Base-by-base conservation (phyloP, 2,797 vertebrate genomes). In the Pelobates cultripes region DNA sequence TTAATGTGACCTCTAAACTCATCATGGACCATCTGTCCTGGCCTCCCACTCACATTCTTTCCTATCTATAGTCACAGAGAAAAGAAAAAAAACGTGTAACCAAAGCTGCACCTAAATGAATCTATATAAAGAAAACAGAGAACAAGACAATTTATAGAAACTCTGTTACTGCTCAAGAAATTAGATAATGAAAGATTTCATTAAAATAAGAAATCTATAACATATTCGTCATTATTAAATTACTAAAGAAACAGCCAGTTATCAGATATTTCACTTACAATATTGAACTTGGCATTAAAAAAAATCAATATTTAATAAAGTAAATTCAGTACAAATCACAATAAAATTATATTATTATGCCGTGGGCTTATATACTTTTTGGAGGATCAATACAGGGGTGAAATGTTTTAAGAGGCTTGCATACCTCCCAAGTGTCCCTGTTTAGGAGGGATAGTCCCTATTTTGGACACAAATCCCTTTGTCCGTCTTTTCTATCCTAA, bases 11-110 rank as follows among this genome's bases (percentile, higher is more conserved):
- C 60, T 76, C 74, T 75, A 10, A 10, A 51, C 10, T 63, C 0
- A 42, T 74, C 61, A 76, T 76, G n/a, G 3, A 45, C 73, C 73
- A 75, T 75, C 73, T 76, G 74, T 63, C 73, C 28, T 5, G 17
- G 66, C 28, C 74, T 28, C 74, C 74, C 74, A 76, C 74, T 47
- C 74, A 76, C 55, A 66, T 76, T 76, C 14, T 47, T 66, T 13
- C 9, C 74, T 14, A 76, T 47, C 61, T 43, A 44, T 7, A 51
- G 44, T 15, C 43, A 40, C 45, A 7, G 45, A 44, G 4, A 5
- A n/a, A 9, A 41, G n/a, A 4, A 41, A 44, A 12, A 14, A 60
- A 72, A 73, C 3, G 55, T 17, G 42, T 4, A 66, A 60, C 3
- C 43, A 76, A 66, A 47, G 61, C 61, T 13, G 17, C 28, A 43